Base-by-base conservation (phyloP, 2,113 vertebrate genomes). In the Campylomormyrus numenius region DNA sequence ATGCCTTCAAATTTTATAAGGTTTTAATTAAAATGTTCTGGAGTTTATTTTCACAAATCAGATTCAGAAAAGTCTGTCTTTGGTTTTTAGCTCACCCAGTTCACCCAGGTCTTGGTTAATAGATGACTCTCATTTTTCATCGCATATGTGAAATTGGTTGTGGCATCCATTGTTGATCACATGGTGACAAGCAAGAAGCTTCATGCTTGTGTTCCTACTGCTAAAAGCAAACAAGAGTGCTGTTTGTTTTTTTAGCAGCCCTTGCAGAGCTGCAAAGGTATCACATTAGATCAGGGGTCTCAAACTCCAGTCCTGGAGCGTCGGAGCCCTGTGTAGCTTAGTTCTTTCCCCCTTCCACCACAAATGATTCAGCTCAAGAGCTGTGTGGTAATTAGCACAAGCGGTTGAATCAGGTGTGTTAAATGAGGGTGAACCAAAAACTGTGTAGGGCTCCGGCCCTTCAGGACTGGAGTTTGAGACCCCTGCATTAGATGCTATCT, bases 61-160 rank as follows among this genome's bases (percentile, higher is more conserved):
- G 85, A 35, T 90, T 91, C 85, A 45, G 46, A 80, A 58, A 90
- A 46, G 66, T 87, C 88, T 24, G n/a, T 94, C 93, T 95, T 95
- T 95, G 94, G 95, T 94, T 94, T 49, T 19, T 90, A 93, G 94
- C 93, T 92, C 90, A 24, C 56, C 10, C 83, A 88, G 42, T 66
- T 89, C 89, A 42, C 31, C 49, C 21, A 50, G 70, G 42, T 48
- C 46, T 35, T 52, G 13, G 89, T 19, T 35, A 80, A 80, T 2
- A 88, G 24, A 17, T 83, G 74, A 42, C 74, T 80, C 74, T 17
- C 17, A 13, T 77, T 70, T 70, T 70, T 31, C 62, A 80, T 19
- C 1, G 15, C 88, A 45, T 45, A 48, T 10, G 3, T 27, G 83
- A 27, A 85, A 85, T 8, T 49, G 21, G n/a, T 6, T 48, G 39